Conservation (phyloP, 2,113 vertebrate genomes). For the Burhinus bistriatus region DNA sequence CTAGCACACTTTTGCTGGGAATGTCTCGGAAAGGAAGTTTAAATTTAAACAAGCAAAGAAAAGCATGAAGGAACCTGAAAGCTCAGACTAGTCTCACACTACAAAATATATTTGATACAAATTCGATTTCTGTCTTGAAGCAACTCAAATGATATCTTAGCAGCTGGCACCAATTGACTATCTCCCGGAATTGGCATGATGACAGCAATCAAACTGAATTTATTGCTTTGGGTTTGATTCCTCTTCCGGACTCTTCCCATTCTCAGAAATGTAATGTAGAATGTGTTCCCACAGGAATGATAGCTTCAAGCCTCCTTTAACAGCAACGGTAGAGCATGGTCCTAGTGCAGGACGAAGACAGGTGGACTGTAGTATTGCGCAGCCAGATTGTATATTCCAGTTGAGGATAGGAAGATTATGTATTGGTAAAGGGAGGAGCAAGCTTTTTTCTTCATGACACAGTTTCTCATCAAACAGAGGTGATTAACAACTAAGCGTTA, state of each 20-base stretch:
- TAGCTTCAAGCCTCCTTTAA: neutral
- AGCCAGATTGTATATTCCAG: neutral
- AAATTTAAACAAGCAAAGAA: neutral
- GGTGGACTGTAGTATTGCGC: neutral
- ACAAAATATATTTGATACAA: constrained; percentile 41
- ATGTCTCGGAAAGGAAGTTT: neutral
- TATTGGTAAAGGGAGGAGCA: neutral
- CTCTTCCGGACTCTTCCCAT: constrained; percentile 45
- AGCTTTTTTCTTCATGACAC: neutral
- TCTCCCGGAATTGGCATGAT: constrained; percentile 52
- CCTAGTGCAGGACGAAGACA: neutral
- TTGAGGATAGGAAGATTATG: neutral
- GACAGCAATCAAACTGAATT: constrained; percentile 64
- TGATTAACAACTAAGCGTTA: neutral
- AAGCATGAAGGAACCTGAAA: neutral
- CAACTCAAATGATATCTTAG: constrained; percentile 14
- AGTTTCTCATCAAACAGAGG: neutral
- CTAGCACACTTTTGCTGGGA: neutral
- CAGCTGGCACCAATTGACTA: constrained; percentile 56
- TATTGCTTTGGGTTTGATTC: constrained; percentile 57
- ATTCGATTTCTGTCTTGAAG: constrained; percentile 48
- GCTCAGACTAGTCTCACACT: neutral
- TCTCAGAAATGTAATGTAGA: constrained; percentile 59
- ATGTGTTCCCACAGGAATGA: constrained; percentile 14
- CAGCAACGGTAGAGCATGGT: neutral